phyloP scores from a whole-genome alignment of 2,888 invertebrate genomes.

The Automeris io region DNA sequence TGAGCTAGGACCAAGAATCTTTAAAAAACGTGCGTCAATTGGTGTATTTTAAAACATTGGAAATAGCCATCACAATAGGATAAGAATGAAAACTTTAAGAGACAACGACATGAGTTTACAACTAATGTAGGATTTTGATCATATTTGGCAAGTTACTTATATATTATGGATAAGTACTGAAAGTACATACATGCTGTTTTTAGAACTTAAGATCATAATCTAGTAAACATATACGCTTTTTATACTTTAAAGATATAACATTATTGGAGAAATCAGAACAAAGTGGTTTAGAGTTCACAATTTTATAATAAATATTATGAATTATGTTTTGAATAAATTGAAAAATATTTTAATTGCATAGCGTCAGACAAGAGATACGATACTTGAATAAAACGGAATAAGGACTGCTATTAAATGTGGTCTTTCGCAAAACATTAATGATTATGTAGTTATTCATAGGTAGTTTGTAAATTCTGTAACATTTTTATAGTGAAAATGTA shows the following conservation, averaged over 20 bases:
- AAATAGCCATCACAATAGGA: slow-evolving; percentile 55
- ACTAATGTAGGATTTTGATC: slow-evolving; percentile 20
- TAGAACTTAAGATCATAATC: not conserved
- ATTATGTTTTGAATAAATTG: not conserved
- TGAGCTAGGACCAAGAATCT: slow-evolving; percentile 56
- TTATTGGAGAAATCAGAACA: not conserved
- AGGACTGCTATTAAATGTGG: not conserved
- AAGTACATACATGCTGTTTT: slow-evolving; percentile 4
- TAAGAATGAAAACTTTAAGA: slow-evolving; percentile 55
- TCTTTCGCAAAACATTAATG: not conserved
- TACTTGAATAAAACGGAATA: too few relatives aligned
- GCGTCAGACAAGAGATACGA: too few relatives aligned
- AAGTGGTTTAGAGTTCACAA: not conserved
- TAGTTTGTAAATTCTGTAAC: not conserved
- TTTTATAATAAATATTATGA: not conserved
- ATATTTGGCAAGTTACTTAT: slow-evolving; percentile 11
- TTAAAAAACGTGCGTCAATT: slow-evolving; percentile 58
- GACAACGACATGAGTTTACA: slow-evolving; percentile 59
- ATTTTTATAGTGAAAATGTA: not conserved
- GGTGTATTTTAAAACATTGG: slow-evolving; percentile 36
- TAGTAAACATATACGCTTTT: not conserved
- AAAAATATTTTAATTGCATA: too few relatives aligned
- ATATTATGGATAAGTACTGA: slow-evolving; percentile 7
- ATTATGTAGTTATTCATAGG: not conserved
- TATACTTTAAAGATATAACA: not conserved